These are phyloP conservation scores for Cepaea hortensis DNA, from an alignment of 2,888 invertebrate species.

Conservation along the genomic window DNA sequence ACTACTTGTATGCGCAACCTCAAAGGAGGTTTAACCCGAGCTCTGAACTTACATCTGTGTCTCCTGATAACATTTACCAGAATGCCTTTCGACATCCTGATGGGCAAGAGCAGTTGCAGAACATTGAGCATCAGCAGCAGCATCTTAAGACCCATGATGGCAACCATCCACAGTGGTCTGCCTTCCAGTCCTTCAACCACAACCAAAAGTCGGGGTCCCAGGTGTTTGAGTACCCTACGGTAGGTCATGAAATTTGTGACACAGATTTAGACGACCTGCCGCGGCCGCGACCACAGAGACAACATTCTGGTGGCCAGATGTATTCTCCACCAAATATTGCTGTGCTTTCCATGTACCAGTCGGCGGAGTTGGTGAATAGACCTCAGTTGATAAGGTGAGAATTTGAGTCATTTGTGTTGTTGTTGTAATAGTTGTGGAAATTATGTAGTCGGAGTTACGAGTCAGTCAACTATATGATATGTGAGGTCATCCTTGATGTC, in stretches of 20 bases:
- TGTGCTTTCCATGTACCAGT: constrained; percentile 20
- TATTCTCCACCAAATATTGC: constrained; percentile 34
- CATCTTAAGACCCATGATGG: not conserved
- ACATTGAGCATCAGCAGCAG: not conserved
- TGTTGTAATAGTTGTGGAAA: too few relatives aligned
- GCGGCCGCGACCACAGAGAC: constrained; percentile 4
- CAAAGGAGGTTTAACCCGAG: not conserved
- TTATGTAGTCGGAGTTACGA: too few relatives aligned
- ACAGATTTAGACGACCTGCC: constrained; percentile 53
- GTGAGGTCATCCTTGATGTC: too few relatives aligned
- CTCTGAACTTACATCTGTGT: not conserved
- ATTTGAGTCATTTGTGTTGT: not conserved
- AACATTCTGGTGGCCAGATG: constrained; percentile 21
- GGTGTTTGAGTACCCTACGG: not conserved
- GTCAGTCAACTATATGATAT: too few relatives aligned
- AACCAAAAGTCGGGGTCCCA: not conserved
- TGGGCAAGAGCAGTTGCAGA: not conserved
- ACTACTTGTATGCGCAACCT: constrained; percentile 33
- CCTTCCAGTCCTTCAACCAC: constrained; percentile 32
- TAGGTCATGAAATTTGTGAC: constrained; percentile 41
- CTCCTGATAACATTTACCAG: constrained; percentile 31
- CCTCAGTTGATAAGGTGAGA: constrained; percentile 29
- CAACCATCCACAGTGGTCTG: constrained; percentile 27
- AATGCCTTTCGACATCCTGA: constrained; percentile 1
- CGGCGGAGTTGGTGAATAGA: constrained; percentile 25